Conservation (phyloP, 2,797 vertebrate genomes). For the Manis crassicaudata region DNA sequence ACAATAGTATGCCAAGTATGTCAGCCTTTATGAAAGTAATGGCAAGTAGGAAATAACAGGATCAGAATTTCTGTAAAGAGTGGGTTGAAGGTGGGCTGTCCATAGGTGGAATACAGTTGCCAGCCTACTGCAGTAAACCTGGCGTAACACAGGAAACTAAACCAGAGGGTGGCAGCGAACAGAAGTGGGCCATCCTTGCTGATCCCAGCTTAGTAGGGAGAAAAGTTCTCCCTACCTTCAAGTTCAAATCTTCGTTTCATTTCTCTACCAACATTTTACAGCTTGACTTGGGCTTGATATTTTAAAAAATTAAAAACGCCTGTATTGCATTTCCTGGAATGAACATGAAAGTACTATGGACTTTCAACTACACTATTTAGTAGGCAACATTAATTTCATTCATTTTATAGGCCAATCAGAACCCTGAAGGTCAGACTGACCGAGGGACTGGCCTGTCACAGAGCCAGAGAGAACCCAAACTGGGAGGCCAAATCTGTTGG, state of each 20-base stretch:
- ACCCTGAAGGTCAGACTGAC: neutral
- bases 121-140: neutral
- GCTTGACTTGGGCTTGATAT: neutral
- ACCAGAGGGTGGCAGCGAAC: neutral
- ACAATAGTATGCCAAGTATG: neutral
- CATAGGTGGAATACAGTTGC: neutral
- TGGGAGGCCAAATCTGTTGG: neutral
- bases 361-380: neutral
- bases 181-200: neutral
- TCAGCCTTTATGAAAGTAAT: neutral
- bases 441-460: neutral
- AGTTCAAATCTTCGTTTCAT: constrained; percentile 43
- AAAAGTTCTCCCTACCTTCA: constrained; percentile 32
- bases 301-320: neutral
- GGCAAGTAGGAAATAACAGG: neutral
- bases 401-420: constrained; percentile 5
- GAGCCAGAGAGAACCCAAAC: neutral
- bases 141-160: neutral
- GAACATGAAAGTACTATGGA: neutral
- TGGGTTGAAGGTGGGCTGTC: neutral
- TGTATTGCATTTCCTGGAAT: neutral
- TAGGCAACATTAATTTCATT: neutral
- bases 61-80: neutral
- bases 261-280: constrained; percentile 14
- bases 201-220: neutral